phyloP scores from a whole-genome alignment of 53 echinoderm and acorn worm species.

The Antedon mediterranea region DNA sequence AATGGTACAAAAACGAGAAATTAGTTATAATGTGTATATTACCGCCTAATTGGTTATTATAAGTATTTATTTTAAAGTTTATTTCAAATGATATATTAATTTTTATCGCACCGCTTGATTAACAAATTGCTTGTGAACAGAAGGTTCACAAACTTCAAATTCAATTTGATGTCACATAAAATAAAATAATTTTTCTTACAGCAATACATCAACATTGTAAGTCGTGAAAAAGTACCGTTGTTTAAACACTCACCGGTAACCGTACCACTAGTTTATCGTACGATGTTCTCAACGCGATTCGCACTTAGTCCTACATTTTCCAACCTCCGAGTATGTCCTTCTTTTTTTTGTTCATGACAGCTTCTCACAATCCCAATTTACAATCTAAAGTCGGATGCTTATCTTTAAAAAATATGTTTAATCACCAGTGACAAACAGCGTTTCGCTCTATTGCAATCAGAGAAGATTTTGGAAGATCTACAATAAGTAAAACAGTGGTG shows the following conservation, averaged over 20 bases:
- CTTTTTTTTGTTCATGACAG: background rate
- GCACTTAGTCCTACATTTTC: background rate
- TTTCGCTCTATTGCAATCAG: background rate
- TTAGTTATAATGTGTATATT: too few species aligned
- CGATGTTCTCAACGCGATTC: background rate
- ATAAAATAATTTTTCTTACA: too few species aligned
- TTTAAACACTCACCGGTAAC: background rate
- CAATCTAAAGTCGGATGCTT: background rate
- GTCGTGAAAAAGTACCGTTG: background rate
- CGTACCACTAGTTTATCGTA: background rate
- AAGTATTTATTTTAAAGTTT: too few species aligned
- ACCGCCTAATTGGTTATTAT: too few species aligned
- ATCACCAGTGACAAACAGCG: background rate
- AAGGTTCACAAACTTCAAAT: too few species aligned
- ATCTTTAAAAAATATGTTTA: background rate
- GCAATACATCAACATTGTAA: too few species aligned
- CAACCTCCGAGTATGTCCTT: background rate
- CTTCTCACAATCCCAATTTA: background rate
- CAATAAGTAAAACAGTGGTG: background rate
- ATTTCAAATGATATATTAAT: too few species aligned
- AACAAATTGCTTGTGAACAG: too few species aligned
- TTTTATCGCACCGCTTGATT: too few species aligned
- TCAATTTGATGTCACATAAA: too few species aligned
- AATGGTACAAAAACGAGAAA: too few species aligned
- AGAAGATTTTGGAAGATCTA: background rate